phyloP scores from a whole-genome alignment of 1,140 invertebrate genomes.

The Lethrus apterus region DNA sequence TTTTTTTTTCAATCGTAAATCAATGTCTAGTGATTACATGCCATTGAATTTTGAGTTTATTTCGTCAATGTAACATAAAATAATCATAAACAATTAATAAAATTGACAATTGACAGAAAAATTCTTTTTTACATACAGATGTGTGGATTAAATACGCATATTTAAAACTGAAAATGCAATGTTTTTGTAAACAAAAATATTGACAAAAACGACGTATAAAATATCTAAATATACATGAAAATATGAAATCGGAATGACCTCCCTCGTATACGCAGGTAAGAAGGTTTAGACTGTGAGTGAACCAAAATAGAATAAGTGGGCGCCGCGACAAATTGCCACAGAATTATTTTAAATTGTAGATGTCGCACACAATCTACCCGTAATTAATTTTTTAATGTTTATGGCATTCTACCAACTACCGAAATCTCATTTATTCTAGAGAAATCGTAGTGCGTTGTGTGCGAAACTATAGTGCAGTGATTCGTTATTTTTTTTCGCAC shows the following conservation, averaged over 20 bases:
- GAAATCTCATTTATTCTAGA: conserved; percentile 17
- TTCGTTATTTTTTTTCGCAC: conserved; percentile 13
- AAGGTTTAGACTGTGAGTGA: conserved; percentile 15
- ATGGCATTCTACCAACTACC: conserved; percentile 25
- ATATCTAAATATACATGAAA: conserved; percentile 8
- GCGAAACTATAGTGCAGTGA: background rate
- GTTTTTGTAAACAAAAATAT: too few relatives aligned
- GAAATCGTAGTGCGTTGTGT: conserved; percentile 11
- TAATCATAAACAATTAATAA: too few relatives aligned
- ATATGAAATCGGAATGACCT: too few relatives aligned
- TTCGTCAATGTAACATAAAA: too few relatives aligned
- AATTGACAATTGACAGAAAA: too few relatives aligned
- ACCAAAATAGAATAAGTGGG: conserved; percentile 14
- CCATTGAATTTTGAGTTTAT: too few relatives aligned
- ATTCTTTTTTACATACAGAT: too few relatives aligned
- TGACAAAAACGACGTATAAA: too few relatives aligned
- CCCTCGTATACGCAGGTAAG: conserved; percentile 10
- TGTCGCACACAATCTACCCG: conserved; percentile 17
- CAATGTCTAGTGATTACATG: too few relatives aligned
- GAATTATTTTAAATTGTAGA: conserved; percentile 12
- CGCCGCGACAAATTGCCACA: background rate
- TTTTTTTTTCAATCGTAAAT: too few relatives aligned
- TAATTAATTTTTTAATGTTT: conserved; percentile 16
- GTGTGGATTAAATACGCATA: too few relatives aligned
- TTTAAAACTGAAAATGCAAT: too few relatives aligned